phyloP scores from a whole-genome alignment of 2,113 vertebrate genomes.

The Xerus inauris region DNA sequence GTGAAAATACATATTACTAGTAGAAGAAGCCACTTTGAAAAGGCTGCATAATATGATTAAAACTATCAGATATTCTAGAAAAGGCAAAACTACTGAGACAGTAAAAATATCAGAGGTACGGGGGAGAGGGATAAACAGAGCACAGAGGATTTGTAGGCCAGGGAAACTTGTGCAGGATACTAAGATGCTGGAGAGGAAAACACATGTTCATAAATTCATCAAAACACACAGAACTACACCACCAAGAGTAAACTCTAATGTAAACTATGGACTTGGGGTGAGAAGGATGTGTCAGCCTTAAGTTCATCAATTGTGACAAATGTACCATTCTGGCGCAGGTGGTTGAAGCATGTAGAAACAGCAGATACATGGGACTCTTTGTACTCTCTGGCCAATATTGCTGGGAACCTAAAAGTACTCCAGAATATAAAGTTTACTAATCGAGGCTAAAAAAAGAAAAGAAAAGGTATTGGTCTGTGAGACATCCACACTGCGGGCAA shows the following conservation, averaged over 20 bases:
- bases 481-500: not conserved
- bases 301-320: not conserved
- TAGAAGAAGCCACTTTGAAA: not conserved
- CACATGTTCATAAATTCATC: not conserved
- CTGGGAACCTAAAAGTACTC: not conserved
- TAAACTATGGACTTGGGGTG: not conserved
- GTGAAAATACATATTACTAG: not conserved
- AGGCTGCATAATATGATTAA: not conserved
- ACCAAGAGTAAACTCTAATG: not conserved
- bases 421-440: not conserved
- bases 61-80: not conserved
- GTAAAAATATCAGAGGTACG: not conserved
- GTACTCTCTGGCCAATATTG: not conserved
- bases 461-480: not conserved
- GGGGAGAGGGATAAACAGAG: not conserved
- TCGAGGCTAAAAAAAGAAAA: too few relatives aligned
- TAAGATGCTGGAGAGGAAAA: not conserved
- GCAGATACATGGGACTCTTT: not conserved
- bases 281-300: not conserved
- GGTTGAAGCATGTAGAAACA: not conserved
- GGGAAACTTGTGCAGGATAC: not conserved
- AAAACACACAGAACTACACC: not conserved
- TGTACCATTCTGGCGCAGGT: not conserved
- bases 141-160: not conserved
- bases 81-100: too few relatives aligned